A percentile compares a stretch with the other conserved stretches of the same genome.
phyloP scores from a whole-genome alignment of 1,140 invertebrate species.

The Meloidogyne hapla region DNA sequence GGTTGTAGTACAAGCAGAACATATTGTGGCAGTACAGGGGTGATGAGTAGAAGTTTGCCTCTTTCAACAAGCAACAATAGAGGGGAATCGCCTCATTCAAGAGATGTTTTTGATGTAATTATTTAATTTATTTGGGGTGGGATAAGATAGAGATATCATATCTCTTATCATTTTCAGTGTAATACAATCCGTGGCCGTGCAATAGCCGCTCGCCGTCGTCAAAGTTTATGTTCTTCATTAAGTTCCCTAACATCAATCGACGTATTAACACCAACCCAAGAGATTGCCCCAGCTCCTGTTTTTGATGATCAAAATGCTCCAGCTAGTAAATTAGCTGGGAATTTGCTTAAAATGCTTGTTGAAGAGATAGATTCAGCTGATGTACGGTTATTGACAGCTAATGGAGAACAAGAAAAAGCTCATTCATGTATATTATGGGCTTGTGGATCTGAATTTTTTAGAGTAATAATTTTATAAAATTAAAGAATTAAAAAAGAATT shows the following conservation, averaged over 20 bases:
- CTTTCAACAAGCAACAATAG: neutral
- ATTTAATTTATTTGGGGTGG: neutral
- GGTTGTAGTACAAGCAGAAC: neutral
- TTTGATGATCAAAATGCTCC: constrained; percentile 37
- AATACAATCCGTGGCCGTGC: constrained; percentile 19
- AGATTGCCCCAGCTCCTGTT: constrained; percentile 30
- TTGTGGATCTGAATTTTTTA: constrained; percentile 50
- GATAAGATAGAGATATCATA: too few relatives aligned
- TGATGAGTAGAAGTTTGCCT: constrained; percentile 21
- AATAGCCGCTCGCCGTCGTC: constrained; percentile 19
- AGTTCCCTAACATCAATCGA: constrained; percentile 62
- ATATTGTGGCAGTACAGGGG: neutral
- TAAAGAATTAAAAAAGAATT: neutral
- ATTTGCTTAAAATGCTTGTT: constrained; percentile 58
- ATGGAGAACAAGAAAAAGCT: constrained; percentile 44
- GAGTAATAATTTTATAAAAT: neutral
- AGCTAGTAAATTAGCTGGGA: constrained; percentile 48
- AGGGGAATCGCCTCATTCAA: neutral
- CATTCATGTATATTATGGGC: constrained; percentile 58
- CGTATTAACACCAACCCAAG: constrained; percentile 52
- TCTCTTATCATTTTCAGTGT: neutral
- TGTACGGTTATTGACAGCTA: constrained; percentile 50
- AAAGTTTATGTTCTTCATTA: constrained; percentile 41
- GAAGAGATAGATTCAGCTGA: constrained; percentile 37
- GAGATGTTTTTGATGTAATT: neutral